Conservation (phyloP, 2,113 vertebrate species). For the Oncorhynchus kisutch region DNA sequence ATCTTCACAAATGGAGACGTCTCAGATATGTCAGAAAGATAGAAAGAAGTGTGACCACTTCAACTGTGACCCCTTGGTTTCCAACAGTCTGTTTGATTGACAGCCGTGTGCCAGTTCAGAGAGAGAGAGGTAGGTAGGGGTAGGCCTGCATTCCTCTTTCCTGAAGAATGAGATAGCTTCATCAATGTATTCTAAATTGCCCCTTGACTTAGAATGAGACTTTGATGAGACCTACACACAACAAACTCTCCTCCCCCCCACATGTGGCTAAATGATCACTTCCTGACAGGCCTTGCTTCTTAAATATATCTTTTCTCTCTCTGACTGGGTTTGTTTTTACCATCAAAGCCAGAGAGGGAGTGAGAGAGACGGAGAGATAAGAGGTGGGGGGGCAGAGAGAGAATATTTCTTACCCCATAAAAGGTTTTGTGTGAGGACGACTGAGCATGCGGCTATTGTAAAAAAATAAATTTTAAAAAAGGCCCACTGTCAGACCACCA, state of each 20-base stretch:
- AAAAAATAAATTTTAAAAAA: constrained; percentile 45
- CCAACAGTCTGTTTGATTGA: too few species aligned
- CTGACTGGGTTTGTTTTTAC: constrained; percentile 72
- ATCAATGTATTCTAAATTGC: too few species aligned
- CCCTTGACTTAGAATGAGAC: too few species aligned
- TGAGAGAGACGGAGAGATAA: constrained; percentile 53
- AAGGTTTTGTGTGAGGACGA: constrained; percentile 63
- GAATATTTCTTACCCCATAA: constrained; percentile 52
- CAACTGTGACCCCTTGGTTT: too few species aligned
- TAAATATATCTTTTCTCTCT: constrained; percentile 45
- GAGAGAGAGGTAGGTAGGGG: too few species aligned
- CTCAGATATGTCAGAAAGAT: too few species aligned
- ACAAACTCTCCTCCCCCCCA: constrained; percentile 53
- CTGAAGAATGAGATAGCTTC: too few species aligned
- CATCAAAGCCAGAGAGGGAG: constrained; percentile 53
- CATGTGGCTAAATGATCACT: constrained; percentile 69
- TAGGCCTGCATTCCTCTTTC: too few species aligned
- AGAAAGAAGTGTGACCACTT: too few species aligned
- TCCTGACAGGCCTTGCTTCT: constrained; percentile 72
- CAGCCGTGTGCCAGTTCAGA: too few species aligned
- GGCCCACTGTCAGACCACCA: constrained; percentile 63
- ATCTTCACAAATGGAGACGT: too few species aligned
- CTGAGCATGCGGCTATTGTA: constrained; percentile 69
- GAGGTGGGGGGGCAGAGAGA: constrained; percentile 16
- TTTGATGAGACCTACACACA: constrained; percentile 38